These are phyloP conservation scores for Lycopodina hypogea DNA, from an alignment of 37 sponge, comb jelly and placozoan genomes.

Conservation along the genomic window DNA sequence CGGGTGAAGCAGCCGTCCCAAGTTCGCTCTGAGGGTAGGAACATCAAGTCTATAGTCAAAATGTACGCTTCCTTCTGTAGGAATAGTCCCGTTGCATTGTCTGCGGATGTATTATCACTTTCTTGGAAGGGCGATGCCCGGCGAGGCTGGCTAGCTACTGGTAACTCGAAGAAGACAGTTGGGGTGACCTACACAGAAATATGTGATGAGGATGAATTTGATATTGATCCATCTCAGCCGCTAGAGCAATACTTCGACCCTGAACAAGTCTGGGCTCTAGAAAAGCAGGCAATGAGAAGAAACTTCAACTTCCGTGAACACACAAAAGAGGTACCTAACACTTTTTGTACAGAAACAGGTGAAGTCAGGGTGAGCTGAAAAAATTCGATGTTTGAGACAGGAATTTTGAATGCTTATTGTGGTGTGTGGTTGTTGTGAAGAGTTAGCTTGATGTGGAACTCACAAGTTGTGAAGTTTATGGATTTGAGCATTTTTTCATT, in stretches of 20 bases:
- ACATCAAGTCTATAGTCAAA: not conserved
- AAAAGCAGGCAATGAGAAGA: conserved; percentile 61
- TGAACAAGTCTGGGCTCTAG: conserved; percentile 27
- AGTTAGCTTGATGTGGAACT: too few species aligned
- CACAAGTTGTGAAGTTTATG: too few species aligned
- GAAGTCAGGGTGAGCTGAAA: too few species aligned
- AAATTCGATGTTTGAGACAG: not conserved
- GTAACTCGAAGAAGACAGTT: conserved; percentile 72
- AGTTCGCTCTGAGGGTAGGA: too few species aligned
- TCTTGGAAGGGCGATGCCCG: conserved; percentile 76
- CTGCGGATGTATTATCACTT: conserved; percentile 50
- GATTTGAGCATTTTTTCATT: too few species aligned
- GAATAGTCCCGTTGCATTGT: conserved; percentile 41
- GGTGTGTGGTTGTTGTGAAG: too few species aligned
- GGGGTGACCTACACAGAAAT: conserved; percentile 80
- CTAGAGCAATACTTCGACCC: not conserved
- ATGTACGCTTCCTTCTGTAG: conserved; percentile 74
- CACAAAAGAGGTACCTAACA: conserved; percentile 61
- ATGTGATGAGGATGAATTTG: conserved; percentile 32
- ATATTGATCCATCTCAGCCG: conserved; percentile 18
- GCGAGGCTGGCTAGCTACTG: conserved; percentile 78
- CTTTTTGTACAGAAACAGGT: not conserved
- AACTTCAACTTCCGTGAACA: conserved; percentile 94
- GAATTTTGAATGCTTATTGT: too few species aligned
- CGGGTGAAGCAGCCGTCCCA: too few species aligned